Conservation (phyloP, 2,797 vertebrate species). For the Gymnodraco acuticeps region DNA sequence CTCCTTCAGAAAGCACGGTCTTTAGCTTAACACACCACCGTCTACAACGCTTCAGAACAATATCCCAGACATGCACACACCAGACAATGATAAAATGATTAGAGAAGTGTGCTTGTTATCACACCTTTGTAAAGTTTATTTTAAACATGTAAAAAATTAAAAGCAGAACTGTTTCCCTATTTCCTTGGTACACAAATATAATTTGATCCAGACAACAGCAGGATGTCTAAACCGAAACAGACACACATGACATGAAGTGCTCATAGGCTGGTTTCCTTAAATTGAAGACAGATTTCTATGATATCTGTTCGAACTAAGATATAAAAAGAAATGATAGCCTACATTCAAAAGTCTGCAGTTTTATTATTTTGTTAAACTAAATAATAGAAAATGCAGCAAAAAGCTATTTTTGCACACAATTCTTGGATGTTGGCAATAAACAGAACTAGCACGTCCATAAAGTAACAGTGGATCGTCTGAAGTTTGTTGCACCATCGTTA, state of each 20-base stretch:
- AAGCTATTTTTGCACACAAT: conserved; percentile 20
- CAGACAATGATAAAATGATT: conserved; percentile 25
- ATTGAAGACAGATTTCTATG: conserved; percentile 8
- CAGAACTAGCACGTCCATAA: conserved; percentile 38
- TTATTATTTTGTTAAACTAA: not conserved
- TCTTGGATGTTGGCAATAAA: conserved; percentile 11
- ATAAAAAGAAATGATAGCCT: not conserved
- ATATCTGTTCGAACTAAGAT: not conserved
- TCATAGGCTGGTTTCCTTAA: conserved; percentile 22
- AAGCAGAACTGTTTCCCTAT: conserved; percentile 3
- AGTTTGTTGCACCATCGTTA: conserved; percentile 45
- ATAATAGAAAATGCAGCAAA: not conserved
- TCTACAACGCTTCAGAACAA: conserved; percentile 56
- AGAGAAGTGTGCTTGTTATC: not conserved
- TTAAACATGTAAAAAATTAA: conserved; percentile 18
- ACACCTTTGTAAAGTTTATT: conserved; percentile 36
- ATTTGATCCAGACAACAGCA: conserved; percentile 50
- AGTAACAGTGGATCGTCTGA: conserved; percentile 38
- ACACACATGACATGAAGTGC: conserved; percentile 54
- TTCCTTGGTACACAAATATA: conserved; percentile 15
- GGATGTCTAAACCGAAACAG: conserved; percentile 53
- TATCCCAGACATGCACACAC: conserved; percentile 60
- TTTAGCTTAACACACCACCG: conserved; percentile 50
- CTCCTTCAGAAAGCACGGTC: conserved; percentile 63
- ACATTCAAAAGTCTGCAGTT: conserved; percentile 4